These are phyloP conservation scores for Bombus picipes DNA, from an alignment of 1,140 invertebrate genomes.

Conservation along the genomic window DNA sequence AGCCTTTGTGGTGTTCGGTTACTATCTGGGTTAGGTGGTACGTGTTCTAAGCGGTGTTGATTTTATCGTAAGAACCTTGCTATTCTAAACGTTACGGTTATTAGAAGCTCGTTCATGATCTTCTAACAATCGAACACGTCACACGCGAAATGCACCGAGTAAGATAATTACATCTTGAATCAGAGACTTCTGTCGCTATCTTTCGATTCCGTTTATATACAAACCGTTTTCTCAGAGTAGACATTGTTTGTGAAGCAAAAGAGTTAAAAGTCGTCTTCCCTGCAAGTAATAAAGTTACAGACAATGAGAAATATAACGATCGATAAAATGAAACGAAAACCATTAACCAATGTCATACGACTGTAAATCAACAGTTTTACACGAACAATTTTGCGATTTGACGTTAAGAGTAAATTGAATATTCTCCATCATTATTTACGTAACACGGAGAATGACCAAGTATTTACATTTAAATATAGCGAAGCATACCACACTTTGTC, in stretches of 20 bases:
- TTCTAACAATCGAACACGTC: neutral
- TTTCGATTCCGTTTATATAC: neutral
- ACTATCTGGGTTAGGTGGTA: neutral
- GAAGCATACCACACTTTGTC: neutral
- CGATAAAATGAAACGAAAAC: slow-evolving; percentile 27
- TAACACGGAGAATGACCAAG: neutral
- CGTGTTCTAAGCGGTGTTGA: neutral
- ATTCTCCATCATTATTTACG: neutral
- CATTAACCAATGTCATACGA: neutral
- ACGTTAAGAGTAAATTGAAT: slow-evolving; percentile 10
- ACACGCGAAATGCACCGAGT: too few species aligned
- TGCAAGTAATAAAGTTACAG: neutral
- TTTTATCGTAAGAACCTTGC: neutral
- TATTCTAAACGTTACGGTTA: neutral
- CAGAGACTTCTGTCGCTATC: neutral
- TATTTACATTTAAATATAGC: neutral
- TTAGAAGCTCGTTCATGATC: neutral
- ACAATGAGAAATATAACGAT: slow-evolving; percentile 9
- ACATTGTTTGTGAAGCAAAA: neutral
- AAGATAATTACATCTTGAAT: neutral
- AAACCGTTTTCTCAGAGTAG: neutral
- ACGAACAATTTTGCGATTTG: neutral
- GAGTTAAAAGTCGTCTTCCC: neutral
- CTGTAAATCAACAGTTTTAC: slow-evolving; percentile 24
- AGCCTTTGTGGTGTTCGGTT: neutral